Evolutionary conservation across 2,113 vertebrate genomes (phyloP).

Genomic region (Egretta garzetta): DNA sequence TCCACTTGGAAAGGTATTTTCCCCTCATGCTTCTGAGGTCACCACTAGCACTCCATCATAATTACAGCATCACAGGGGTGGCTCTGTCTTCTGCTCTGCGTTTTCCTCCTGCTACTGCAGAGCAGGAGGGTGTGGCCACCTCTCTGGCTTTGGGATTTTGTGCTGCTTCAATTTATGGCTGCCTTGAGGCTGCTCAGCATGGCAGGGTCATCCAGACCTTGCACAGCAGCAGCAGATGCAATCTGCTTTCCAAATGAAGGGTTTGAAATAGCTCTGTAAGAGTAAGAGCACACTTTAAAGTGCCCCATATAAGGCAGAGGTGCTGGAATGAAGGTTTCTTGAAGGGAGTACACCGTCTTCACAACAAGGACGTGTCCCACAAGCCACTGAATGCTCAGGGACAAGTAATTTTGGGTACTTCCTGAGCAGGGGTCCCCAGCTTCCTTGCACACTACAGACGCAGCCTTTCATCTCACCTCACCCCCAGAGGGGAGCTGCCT

Average conservation of each 20-base stretch:
- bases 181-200: neutral
- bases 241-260: neutral
- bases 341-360: fast-evolving
- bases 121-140: neutral
- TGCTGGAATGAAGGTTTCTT: neutral
- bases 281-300: neutral
- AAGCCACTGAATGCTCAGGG: neutral
- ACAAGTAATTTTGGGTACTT: neutral
- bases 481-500: neutral
- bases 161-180: neutral
- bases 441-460: fast-evolving
- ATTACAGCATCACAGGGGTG: neutral
- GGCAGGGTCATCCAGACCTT: neutral
- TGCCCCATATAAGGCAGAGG: neutral
- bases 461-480: neutral
- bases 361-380: neutral
- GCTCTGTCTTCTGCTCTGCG: neutral
- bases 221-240: neutral
- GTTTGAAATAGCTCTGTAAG: neutral
- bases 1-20: neutral
- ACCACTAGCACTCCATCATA: neutral
- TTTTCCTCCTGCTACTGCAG: neutral
- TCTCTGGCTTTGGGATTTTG: neutral
- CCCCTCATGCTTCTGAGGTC: neutral
- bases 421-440: neutral